Evolutionary conservation across 2,888 invertebrate species (phyloP).

Genomic region (Bellardia pandia): DNA sequence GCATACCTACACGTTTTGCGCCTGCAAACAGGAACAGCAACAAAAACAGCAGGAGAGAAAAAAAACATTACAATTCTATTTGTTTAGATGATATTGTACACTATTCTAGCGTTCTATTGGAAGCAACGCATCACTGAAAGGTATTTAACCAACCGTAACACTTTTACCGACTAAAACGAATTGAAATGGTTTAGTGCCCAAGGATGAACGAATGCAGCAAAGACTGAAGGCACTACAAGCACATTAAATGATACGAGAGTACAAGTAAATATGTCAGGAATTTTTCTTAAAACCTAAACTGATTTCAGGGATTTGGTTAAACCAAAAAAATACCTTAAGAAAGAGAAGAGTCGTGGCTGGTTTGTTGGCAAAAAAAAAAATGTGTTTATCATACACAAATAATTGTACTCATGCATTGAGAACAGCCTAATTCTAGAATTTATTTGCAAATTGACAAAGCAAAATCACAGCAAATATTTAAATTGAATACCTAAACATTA

Average conservation of each 20-base stretch:
- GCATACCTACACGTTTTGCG: constrained; percentile 42
- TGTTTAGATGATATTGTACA: constrained; percentile 29
- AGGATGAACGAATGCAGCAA: neutral
- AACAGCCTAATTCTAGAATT: neutral
- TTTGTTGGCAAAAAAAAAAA: neutral
- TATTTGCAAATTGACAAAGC: neutral
- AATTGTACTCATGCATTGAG: constrained; percentile 1
- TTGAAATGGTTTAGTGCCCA: neutral
- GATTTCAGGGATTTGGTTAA: neutral
- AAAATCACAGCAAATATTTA: constrained; percentile 51
- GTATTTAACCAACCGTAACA: constrained; percentile 58
- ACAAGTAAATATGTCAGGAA: constrained; percentile 38
- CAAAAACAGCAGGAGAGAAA: neutral
- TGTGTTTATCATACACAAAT: constrained; percentile 7
- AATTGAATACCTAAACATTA: constrained; percentile 25
- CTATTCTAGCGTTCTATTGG: neutral
- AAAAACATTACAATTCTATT: constrained; percentile 48
- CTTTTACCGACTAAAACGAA: constrained; percentile 29
- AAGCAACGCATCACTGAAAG: neutral
- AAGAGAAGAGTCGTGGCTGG: neutral
- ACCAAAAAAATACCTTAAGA: constrained; percentile 32
- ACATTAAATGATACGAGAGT: neutral
- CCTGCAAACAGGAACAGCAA: constrained; percentile 19
- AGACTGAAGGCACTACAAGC: constrained; percentile 1
- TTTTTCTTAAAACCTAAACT: constrained; percentile 22